Percentiles rank a stretch among this genome's conserved stretches.
Conservation (phyloP, 2,797 vertebrate genomes). For the Sebastes matsubarae region DNA sequence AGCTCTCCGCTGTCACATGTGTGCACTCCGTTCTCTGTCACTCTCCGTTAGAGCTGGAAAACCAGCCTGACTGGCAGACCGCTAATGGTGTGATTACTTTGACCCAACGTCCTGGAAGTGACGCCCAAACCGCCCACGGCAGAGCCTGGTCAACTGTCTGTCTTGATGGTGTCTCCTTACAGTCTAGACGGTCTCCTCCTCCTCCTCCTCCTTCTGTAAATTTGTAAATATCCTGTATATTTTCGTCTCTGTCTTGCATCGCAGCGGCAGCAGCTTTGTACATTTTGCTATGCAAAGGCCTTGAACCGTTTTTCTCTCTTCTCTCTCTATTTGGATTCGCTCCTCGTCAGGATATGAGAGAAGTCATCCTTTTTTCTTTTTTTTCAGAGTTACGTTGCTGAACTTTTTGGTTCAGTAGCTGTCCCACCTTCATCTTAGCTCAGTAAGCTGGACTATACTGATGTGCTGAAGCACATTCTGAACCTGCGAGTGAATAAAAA, state of each 20-base stretch:
- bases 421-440: neutral
- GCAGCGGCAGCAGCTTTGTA: conserved; percentile 68
- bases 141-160: neutral
- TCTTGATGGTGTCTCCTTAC: conserved; percentile 13
- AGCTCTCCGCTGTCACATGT: neutral
- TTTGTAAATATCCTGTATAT: conserved; percentile 85
- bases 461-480: neutral
- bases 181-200: conserved; percentile 10
- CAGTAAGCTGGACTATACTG: neutral
- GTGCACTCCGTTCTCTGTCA: conserved; percentile 31
- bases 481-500: neutral
- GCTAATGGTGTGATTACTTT: neutral
- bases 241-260: conserved; percentile 53
- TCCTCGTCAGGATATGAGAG: conserved; percentile 9
- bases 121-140: neutral
- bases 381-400: conserved; percentile 1
- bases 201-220: conserved; percentile 73
- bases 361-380: neutral
- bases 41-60: neutral
- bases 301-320: conserved; percentile 31
- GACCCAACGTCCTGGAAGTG: conserved; percentile 1
- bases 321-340: conserved; percentile 41
- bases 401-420: conserved; percentile 23
- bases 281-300: conserved; percentile 64
- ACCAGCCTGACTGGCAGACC: neutral